A percentile compares a stretch with the other conserved stretches of the same genome.
These are phyloP conservation scores for Sebastes wilsoni DNA, from an alignment of 2,797 vertebrate genomes.

Conservation along the genomic window DNA sequence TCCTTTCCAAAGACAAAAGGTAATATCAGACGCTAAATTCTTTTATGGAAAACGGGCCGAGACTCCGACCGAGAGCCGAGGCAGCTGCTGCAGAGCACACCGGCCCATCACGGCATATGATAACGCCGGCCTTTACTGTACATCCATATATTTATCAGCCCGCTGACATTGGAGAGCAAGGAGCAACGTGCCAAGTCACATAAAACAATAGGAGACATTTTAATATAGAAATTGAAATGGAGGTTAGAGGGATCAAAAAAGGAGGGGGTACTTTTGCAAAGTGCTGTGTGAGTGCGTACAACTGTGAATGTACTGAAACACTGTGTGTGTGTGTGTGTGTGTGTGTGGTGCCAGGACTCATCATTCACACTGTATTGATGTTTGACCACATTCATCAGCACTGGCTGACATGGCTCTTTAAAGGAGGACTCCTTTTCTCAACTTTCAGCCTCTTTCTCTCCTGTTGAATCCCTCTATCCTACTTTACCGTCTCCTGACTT, in stretches of 20 bases:
- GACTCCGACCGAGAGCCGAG: background rate
- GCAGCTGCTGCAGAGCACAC: constrained; percentile 4
- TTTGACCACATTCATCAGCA: constrained; percentile 71
- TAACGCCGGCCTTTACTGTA: constrained; percentile 70
- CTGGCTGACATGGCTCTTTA: constrained; percentile 46
- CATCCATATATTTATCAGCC: constrained; percentile 72
- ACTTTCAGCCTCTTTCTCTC: constrained; percentile 5
- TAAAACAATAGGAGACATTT: constrained; percentile 81
- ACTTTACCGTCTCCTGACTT: background rate
- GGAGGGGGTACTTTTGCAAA: constrained; percentile 26
- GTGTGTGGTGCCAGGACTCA: constrained; percentile 24
- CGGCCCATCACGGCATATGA: constrained; percentile 62
- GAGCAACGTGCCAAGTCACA: constrained; percentile 73
- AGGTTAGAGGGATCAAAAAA: constrained; percentile 39
- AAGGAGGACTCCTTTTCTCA: constrained; percentile 22
- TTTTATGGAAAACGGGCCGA: background rate
- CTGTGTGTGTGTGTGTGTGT: constrained; percentile 13
- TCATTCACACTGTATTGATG: constrained; percentile 55
- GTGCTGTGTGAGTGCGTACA: constrained; percentile 6
- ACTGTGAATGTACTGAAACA: background rate
- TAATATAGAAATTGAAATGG: constrained; percentile 81
- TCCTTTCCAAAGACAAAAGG: background rate
- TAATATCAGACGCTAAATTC: background rate
- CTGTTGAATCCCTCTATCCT: background rate
- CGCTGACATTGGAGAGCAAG: constrained; percentile 66